These are phyloP conservation scores for Psococerastis gibbosa DNA, from an alignment of 2,888 invertebrate genomes.

Conservation along the genomic window DNA sequence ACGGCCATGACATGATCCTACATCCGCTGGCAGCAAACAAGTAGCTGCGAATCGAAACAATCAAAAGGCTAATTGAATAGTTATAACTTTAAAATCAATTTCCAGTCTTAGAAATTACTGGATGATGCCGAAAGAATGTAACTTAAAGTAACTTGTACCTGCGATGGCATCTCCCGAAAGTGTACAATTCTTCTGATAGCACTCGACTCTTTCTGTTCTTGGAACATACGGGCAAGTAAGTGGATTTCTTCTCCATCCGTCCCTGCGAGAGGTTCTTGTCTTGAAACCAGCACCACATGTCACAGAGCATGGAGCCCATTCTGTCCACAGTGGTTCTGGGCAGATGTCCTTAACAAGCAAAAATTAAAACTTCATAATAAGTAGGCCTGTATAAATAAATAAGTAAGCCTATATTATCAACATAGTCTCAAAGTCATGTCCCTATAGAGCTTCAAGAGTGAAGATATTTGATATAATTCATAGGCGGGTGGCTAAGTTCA, in stretches of 20 bases:
- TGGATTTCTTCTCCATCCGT: too few relatives aligned
- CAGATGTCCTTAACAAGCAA: constrained; percentile 14
- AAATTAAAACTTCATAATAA: background rate
- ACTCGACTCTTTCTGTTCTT: background rate
- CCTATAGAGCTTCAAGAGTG: too few relatives aligned
- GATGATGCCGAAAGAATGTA: too few relatives aligned
- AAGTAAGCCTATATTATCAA: too few relatives aligned
- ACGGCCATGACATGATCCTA: constrained; percentile 32
- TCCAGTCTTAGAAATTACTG: too few relatives aligned
- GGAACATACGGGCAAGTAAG: background rate
- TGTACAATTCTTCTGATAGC: constrained; percentile 26
- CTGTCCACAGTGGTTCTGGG: constrained; percentile 41
- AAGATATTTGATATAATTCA: too few relatives aligned
- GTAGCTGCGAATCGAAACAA: background rate
- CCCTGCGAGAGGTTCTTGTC: constrained; percentile 15
- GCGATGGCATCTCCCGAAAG: too few relatives aligned
- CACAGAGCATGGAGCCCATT: constrained; percentile 66
- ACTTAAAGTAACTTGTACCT: too few relatives aligned
- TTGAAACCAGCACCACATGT: constrained; percentile 50
- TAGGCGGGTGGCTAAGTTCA: too few relatives aligned
- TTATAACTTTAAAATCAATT: too few relatives aligned
- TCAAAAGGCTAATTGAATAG: too few relatives aligned
- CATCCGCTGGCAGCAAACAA: constrained; percentile 20
- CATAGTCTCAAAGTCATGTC: too few relatives aligned
- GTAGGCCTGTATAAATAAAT: background rate